Evolutionary conservation across 2,113 vertebrate genomes (phyloP).

Genomic region (Amia ocellicauda): DNA sequence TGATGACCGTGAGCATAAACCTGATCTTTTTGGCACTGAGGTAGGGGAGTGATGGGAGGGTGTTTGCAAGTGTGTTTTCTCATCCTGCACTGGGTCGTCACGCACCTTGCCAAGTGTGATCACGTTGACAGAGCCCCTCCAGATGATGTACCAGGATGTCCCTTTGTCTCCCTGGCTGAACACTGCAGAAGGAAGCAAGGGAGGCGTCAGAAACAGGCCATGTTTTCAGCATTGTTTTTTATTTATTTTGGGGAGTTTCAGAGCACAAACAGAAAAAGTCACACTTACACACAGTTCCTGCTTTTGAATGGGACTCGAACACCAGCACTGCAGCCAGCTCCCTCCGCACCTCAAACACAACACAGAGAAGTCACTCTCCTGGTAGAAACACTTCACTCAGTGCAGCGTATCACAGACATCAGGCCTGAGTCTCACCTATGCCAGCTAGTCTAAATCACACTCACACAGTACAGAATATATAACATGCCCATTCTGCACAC

Average conservation of each 20-base stretch:
- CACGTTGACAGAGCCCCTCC: constrained; percentile 96
- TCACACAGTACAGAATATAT: no score
- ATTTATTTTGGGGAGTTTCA: no score
- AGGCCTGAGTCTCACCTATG: neutral
- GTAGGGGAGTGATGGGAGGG: no score
- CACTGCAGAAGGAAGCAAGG: constrained; percentile 57
- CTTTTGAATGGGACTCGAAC: constrained; percentile 85
- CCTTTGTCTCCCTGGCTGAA: constrained; percentile 97
- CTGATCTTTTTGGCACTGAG: no score
- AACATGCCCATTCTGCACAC: no score
- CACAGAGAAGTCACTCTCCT: constrained; percentile 1
- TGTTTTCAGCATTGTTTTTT: no score
- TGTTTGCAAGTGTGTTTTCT: no score
- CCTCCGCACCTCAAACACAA: constrained; percentile 75
- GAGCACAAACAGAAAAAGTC: constrained; percentile 16
- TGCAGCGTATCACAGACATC: neutral
- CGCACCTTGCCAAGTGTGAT: constrained; percentile 92
- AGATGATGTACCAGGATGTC: constrained; percentile 95
- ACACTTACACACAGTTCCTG: constrained; percentile 89
- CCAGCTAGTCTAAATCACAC: neutral
- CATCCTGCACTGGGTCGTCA: no score
- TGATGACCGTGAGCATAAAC: no score
- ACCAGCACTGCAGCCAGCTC: constrained; percentile 86
- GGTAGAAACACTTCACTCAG: neutral
- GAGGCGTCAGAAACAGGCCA: neutral